Base-by-base conservation (phyloP, 2,113 vertebrate species). In the Callipepla californica region DNA sequence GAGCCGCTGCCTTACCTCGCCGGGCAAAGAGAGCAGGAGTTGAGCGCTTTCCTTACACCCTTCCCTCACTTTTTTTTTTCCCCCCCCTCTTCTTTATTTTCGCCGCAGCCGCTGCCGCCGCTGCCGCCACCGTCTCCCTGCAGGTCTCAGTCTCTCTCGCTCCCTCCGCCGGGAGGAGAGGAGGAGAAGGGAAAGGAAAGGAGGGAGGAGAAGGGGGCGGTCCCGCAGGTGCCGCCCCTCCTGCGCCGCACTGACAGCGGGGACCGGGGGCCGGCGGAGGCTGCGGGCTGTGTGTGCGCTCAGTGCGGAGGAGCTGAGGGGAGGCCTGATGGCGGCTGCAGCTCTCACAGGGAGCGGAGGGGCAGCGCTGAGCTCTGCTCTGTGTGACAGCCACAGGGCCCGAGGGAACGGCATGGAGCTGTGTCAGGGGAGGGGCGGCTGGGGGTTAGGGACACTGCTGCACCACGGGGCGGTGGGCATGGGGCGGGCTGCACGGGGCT, bases 211-310 rank as follows among this genome's bases (percentile, higher is more conserved):
- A 89, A 70, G 30, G 78, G 93, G 94, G 93, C 93, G 94, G 96
- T n/a, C 90, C 74, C 57, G 73, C 80, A 80, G 90, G 92, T 70
- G 89, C 92, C 93, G 88, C 82, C 93, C 96, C 95, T 93, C 85
- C 65, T 42, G 86, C 76, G 51, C 51, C 28, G 26, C 51, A 42
- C 83, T 65, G 88, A 69, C 80, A 65, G 78, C 58, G 9, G 12
- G 44, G 47, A 23, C 23, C 32, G n/a, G 65, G 74, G 11, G 21
- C 6, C 7, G 3, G 36, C 5, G 51, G 51, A 15, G 51, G 10
- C 30, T 57, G 53, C 32, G 53, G 53, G 30, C 15, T 16, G 8
- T 30, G 14, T 28, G 15, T 55, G 12, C 17, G 53, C 16, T 55
- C 28, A 55, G 53, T 28, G 13, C 53, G 16, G 53, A 55, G 53